Evolutionary conservation across 2,797 vertebrate species (phyloP), one percentile per base, ranked within the genome.

Genomic region (Enteromius treurensis): DNA sequence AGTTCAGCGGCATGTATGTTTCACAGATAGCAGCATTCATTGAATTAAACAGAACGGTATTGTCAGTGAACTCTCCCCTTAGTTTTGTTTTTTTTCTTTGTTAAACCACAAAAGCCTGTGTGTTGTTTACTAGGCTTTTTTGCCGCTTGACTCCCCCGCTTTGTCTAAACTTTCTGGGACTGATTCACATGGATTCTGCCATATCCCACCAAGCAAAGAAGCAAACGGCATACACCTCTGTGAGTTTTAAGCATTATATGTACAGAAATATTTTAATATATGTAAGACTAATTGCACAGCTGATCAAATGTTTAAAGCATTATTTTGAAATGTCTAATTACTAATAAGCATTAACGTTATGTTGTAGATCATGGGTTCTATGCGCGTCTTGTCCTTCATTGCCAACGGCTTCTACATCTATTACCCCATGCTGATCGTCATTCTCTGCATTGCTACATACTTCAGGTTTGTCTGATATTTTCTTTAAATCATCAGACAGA

Each of bases 341-440:
- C n/a, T 26, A 34, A 32, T n/a, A 71, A 23, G 17, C 40, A 19
- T 64, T 47, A 42, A 77, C 86, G 19, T 34, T 85, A 78, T 85
- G 71, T 92, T 81, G 32, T 69, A 99, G 98, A 99, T 99, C 92
- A 99, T 99, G 98, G 98, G 98, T 32, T 98, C 98, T 0, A 97
- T 99, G 97, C 94, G 84, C 29, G 98, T 99, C 6, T 93, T 99
- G 2, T 97, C 96, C n/a, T 97, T 99, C 86, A 96, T 99, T 77
- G 98, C 98, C 67, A 96, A 98, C 83, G 97, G 96, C 26, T 99
- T 99, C 93, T 99, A 99, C 88, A 99, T 99, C 90, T 99, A 99
- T 91, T 99, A 99, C 87, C 98, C 98, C 65, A 99, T 99, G 96
- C 92, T 99, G 89, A 97, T 99, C 8, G 95, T 99, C 23, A 95